Evolutionary conservation across 2,113 vertebrate species (phyloP).

Genomic region (Columbina picui): DNA sequence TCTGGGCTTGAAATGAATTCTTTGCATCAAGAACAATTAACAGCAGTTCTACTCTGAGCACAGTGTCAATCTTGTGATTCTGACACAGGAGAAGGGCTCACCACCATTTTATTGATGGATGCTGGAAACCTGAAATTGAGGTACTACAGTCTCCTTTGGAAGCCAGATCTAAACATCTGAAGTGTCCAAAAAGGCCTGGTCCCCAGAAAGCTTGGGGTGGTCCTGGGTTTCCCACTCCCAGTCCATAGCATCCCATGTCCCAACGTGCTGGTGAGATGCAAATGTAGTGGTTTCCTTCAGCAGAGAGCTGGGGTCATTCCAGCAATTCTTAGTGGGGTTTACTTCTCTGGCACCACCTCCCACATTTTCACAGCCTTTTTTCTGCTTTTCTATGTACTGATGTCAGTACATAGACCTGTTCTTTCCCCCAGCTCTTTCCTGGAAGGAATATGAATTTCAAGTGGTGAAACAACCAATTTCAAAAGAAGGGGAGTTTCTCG

Average conservation of each 20-base stretch:
- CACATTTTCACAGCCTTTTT: neutral
- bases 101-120: neutral
- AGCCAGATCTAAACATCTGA: neutral
- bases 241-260: neutral
- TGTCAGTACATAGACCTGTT: neutral
- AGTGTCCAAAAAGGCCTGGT: neutral
- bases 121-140: neutral
- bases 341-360: neutral
- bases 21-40: neutral
- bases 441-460: neutral
- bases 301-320: neutral
- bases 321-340: neutral
- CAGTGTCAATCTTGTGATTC: neutral
- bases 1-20: neutral
- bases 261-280: neutral
- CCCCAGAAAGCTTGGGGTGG: neutral
- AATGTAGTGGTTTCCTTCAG: neutral
- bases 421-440: neutral
- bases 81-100: neutral
- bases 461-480: neutral
- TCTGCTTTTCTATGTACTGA: neutral
- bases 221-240: neutral
- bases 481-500: neutral
- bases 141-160: neutral
- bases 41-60: neutral